Base-by-base conservation (phyloP, 1,140 invertebrate species). In the Bombus pyrosoma region DNA sequence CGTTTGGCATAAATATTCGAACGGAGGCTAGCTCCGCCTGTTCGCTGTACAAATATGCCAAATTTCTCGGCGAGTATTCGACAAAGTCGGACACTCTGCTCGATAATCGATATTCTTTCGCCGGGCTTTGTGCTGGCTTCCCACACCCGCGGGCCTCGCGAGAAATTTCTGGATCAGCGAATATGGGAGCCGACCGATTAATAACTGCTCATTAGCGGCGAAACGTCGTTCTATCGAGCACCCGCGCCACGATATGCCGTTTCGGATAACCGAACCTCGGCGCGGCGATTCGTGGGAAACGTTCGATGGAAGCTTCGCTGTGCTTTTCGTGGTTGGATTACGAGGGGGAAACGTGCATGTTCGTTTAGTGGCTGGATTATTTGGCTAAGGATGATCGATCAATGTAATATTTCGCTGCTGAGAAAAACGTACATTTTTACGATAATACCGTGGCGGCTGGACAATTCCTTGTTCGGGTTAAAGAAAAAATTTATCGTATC, bases 161-260 rank as follows among this genome's bases (percentile, higher is more conserved):
- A 68, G 64, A 78, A 69, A 83, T 83, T 83, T 83, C 82, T 83
- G 41, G 74, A 64, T 83, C 82, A 78, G 64, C 74, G 74, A 78
- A 83, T 77, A 78, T 69, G 82, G 74, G 34, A 78, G 59, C 64
- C 62, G 62, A 34, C 34, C 82, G 82, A 78, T 83, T 83, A 83
- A 83, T 83, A 83, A 83, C 74, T 78, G 74, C 82, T 83, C 82
- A 83, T 83, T 83, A 83, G 64, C 64, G 82, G 57, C 22, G 34
- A 18, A 43, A 47, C 43, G 74, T 78, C 62, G 71, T 83, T 83
- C 43, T 74, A 57, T 77, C 74, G 37, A 32, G 81, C 34, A 34
- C 34, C 53, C 18, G 28, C 47, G 73, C 22, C n/a, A n/a, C 74
- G 53, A 62, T 62, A 62, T 57, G 32, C 34, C 22, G 53, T 62